phyloP scores from a whole-genome alignment of 2,888 invertebrate species.

The Diloba caeruleocephala region DNA sequence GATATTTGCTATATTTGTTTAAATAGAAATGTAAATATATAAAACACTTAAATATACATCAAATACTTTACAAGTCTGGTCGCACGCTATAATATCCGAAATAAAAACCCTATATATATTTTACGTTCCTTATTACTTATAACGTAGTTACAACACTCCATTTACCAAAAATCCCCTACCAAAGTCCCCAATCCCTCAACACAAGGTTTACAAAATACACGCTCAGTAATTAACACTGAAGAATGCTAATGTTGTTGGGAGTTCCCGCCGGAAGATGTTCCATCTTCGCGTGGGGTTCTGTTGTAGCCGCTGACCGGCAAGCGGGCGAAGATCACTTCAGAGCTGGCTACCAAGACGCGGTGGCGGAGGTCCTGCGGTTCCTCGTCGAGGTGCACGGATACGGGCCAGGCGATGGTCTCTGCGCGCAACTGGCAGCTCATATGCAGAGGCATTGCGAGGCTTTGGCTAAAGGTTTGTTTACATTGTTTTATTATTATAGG shows the following conservation, averaged over 20 bases:
- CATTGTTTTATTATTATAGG: too few relatives aligned
- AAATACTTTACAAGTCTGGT: too few relatives aligned
- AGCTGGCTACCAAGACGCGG: constrained; percentile 97
- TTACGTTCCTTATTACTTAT: too few relatives aligned
- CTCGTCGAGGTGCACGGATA: constrained; percentile 95
- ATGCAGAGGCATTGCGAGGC: constrained; percentile 95
- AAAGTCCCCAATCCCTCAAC: not conserved
- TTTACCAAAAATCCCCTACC: not conserved
- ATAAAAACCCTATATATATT: too few relatives aligned
- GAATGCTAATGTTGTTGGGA: constrained; percentile 73
- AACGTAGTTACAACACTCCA: too few relatives aligned
- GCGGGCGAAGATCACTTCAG: constrained; percentile 87
- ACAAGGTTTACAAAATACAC: constrained; percentile 55
- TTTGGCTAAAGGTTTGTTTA: constrained; percentile 85
- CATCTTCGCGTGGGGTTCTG: constrained; percentile 75
- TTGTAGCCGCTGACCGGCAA: constrained; percentile 79
- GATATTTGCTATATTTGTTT: too few relatives aligned
- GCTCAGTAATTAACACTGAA: constrained; percentile 59
- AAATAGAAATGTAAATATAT: too few relatives aligned
- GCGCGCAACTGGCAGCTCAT: constrained; percentile 94
- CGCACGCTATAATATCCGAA: too few relatives aligned
- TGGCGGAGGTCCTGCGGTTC: constrained; percentile 96
- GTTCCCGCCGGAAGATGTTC: constrained; percentile 72
- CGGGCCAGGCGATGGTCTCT: constrained; percentile 94
- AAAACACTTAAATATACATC: too few relatives aligned